Base-by-base conservation (phyloP, 37 sponge, comb jelly and placozoan genomes). In the Theonella swinhoei region DNA sequence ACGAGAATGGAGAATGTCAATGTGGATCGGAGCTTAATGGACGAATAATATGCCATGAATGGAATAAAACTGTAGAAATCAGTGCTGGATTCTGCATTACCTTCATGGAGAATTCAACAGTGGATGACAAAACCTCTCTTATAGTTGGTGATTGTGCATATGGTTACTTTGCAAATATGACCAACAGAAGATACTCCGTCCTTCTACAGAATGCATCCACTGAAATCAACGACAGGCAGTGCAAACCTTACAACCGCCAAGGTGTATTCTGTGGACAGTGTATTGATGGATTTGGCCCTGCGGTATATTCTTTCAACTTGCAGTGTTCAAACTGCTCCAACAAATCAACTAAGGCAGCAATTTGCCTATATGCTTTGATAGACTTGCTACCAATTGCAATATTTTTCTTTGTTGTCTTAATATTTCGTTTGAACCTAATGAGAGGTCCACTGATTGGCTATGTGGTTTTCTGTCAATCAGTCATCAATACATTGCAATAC, bases 31-130 rank as follows among this genome's bases (percentile, higher is more conserved):
- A 47, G 11, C 54, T 47, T 14, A 47, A 14, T 47, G 54, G 54
- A 47, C 54, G 54, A 17, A 17, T 47, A 14, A 47, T 17, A 47
- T 47, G 54, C 54, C 7, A 47, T 14, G 54, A 47, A 7, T 47
- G 54, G 7, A 47, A 47, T 14, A 47, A 47, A 14, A 47, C 54
- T 7, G 54, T 47, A 14, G 54, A 7, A 17, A 47, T 47, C 54
- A 47, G 11, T 17, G 54, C 54, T 17, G 69, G 69, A 29, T 68
- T 33, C 33, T 68, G 69, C 33, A 68, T 68, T 29, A 68, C 69
- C 29, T 68, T 31, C 69, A 31, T 7, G 14, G 54, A 68, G 20
- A 68, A 32, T 29, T 7, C 34, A 29, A n/a, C n/a, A n/a, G n/a
- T n/a, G n/a, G n/a, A n/a, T n/a, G n/a, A n/a, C n/a, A 68, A 31